A percentile compares a stretch with the other conserved stretches of the same genome.
These are phyloP conservation scores for Agonopterix alstromeriana DNA, from an alignment of 2,888 invertebrate species.

Conservation along the genomic window DNA sequence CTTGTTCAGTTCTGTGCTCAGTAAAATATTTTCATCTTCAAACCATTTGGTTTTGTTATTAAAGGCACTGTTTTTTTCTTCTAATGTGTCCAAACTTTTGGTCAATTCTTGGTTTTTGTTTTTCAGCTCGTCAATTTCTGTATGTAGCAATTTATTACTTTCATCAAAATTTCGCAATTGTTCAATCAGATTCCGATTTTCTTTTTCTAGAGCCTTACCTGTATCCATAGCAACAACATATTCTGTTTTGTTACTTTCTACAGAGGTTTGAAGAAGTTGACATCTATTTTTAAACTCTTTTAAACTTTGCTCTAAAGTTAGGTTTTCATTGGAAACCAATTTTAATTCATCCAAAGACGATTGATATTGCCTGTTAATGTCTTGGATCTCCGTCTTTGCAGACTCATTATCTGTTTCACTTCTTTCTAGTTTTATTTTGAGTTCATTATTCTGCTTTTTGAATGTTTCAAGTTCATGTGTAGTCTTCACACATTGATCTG, in stretches of 20 bases:
- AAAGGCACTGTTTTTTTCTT: not conserved
- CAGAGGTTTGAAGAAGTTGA: conserved; percentile 1
- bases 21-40: conserved; percentile 2
- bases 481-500: conserved; percentile 18
- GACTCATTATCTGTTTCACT: conserved; percentile 14
- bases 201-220: not conserved
- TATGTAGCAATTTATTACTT: not conserved
- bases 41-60: not conserved
- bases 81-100: too few species aligned
- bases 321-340: conserved; percentile 3
- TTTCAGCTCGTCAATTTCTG: not conserved
- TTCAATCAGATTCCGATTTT: conserved; percentile 2
- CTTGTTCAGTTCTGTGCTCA: too few species aligned
- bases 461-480: conserved; percentile 21
- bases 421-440: conserved; percentile 20
- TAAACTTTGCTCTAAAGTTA: not conserved
- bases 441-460: conserved; percentile 25
- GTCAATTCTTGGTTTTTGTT: not conserved
- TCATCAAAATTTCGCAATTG: conserved; percentile 1
- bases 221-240: not conserved
- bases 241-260: not conserved
- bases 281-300: conserved; percentile 2
- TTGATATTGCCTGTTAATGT: conserved; percentile 13
- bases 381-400: conserved; percentile 17
- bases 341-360: conserved; percentile 14